Base-by-base conservation (phyloP, 2,888 invertebrate species). In the Camptogramma bilineatum region DNA sequence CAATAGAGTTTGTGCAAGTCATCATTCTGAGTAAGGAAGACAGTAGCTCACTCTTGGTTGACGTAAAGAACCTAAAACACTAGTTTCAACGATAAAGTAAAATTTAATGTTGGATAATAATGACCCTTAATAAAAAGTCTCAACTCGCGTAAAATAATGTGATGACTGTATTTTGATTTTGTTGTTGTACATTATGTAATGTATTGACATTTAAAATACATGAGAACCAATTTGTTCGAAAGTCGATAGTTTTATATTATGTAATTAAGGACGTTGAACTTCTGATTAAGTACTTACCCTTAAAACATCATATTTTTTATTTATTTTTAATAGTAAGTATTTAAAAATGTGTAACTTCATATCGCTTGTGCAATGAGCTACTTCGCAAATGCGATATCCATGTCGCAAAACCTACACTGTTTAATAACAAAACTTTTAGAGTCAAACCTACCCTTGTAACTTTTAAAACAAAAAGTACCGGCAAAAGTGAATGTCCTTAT, bases 401-500 rank as follows among this genome's bases (percentile, higher is more conserved):
- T 51, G 16, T n/a, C 17, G n/a, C 21, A 44, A 34, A 21, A 0
- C 1, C 28, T 44, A 5, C 13, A 51, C 34, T 24, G 46, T 68
- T 60, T 70, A 69, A 71, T 74, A 71, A 64, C 64, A 21, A 42
- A 52, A 54, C 60, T 55, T 17, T 44, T 55, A 42, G 69, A 64
- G 62, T 48, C 18, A 70, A 76, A 75, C 76, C 18, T 55, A 55
- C 28, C 52, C 77, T 77, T 76, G 78, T 79, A 81, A 81, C 79
- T 79, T 76, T 84, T 82, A 78, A 73, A 76, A 62, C 58, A 58
- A 54, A 75, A 73, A 72, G 69, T 77, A 76, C 79, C 81, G 83
- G 82, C 81, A 84, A 80, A 86, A 87, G 84, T 83, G 84, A 85
- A 86, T 82, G 85, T 87, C 86, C 85, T 86, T 87, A 87, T 90